Percentiles rank a stretch among this genome's conserved stretches.
phyloP scores from a whole-genome alignment of 2,888 invertebrate species.

The Scaptomyza parva region DNA sequence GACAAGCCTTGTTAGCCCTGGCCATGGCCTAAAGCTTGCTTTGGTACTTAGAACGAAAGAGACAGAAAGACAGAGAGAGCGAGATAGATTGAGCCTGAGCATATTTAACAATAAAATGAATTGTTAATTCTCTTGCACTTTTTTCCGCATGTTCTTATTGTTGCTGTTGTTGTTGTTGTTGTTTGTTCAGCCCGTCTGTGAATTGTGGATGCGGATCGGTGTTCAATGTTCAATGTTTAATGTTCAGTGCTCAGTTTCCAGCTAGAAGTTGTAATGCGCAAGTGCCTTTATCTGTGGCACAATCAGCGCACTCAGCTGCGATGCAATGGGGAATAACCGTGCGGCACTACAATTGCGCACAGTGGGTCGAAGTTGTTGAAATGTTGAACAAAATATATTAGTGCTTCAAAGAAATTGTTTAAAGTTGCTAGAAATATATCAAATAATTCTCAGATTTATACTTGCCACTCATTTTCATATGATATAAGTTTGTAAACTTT shows the following conservation, averaged over 20 bases:
- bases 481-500: too few relatives aligned
- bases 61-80: too few relatives aligned
- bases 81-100: constrained; percentile 25
- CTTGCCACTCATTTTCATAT: too few relatives aligned
- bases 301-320: constrained; percentile 64
- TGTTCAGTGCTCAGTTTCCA: constrained; percentile 22
- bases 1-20: constrained; percentile 65
- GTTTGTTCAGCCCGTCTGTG: constrained; percentile 25
- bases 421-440: too few relatives aligned
- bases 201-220: constrained; percentile 39
- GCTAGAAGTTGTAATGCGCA: constrained; percentile 70
- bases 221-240: constrained; percentile 1
- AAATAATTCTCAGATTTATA: neutral
- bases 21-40: constrained; percentile 43
- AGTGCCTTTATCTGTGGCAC: constrained; percentile 79
- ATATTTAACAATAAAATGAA: constrained; percentile 80
- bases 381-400: neutral
- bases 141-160: constrained; percentile 50
- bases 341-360: constrained; percentile 25
- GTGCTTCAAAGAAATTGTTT: neutral
- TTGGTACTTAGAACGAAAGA: constrained; percentile 37
- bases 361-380: constrained; percentile 49
- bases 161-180: constrained; percentile 28
- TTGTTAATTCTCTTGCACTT: constrained; percentile 77
- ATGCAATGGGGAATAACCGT: constrained; percentile 24